Evolutionary conservation across 1,140 invertebrate genomes (phyloP).

Genomic region (Spodoptera litura): DNA sequence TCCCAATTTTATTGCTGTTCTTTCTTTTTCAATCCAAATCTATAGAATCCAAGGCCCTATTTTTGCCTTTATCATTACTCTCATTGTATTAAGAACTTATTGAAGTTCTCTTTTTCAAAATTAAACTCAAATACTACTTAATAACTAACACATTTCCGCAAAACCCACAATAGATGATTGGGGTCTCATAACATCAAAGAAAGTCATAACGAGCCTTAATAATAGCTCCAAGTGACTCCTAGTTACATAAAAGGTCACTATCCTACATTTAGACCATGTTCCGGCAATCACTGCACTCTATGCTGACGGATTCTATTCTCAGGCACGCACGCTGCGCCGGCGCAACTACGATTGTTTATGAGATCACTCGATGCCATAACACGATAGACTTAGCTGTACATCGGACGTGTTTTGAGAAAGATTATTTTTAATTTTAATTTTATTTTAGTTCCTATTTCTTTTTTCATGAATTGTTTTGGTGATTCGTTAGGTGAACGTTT

Average conservation of each 20-base stretch:
- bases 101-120: no score
- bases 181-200: background rate
- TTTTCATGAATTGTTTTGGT: background rate
- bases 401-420: background rate
- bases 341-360: slow-evolving; percentile 24
- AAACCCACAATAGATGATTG: no score
- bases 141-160: no score
- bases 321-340: slow-evolving; percentile 1
- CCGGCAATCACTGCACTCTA: slow-evolving; percentile 11
- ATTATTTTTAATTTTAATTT: background rate
- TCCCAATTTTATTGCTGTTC: no score
- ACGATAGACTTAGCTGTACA: background rate
- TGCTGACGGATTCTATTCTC: slow-evolving; percentile 14
- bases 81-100: no score
- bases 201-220: background rate
- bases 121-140: no score
- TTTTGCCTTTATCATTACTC: no score
- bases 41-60: no score
- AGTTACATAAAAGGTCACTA: slow-evolving; percentile 20
- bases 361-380: slow-evolving; percentile 25
- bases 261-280: slow-evolving; percentile 18
- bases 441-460: background rate
- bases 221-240: background rate
- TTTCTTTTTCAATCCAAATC: no score
- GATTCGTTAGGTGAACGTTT: background rate